Evolutionary conservation across 2,888 invertebrate species (phyloP), one percentile per base, ranked within the genome.

Genomic region (Pristionchus japonicus): DNA sequence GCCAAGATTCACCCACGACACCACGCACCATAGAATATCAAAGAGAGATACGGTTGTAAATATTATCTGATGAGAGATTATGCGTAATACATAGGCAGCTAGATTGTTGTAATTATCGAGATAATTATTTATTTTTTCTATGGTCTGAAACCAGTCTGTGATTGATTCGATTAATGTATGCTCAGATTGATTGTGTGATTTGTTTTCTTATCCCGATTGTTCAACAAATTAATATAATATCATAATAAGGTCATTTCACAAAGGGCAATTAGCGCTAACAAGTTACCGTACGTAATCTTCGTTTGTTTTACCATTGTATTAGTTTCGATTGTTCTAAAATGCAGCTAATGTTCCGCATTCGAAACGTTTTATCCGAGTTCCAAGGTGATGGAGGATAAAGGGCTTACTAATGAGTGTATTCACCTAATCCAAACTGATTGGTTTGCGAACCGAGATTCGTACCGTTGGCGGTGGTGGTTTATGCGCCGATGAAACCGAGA

Each of bases 221-320:
- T 47, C n/a, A 43, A 77, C 77, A 3, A 77, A 47, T 47, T 27
- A 74, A 64, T 31, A 64, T 40, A 57, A 57, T 27, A 77, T 47
- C 43, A 77, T 77, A 77, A 77, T 77, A 77, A 77, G 17, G 47
- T 77, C 77, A 77, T 77, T 43, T 77, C 77, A 27, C 77, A 77
- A 70, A 57, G 57, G 57, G 57, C 57, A 57, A 70, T 70, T 70
- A 37, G 15, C 2, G 31, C 13, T 70, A 70, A 40, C 20, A 17
- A 27, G 40, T 23, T 23, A 37, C 7, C 70, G 3, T 20, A 31
- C 31, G 31, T 37, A 17, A 70, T 70, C 70, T 13, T 37, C 31
- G 23, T 70, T 4, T 70, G 23, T 57, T n/a, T 57, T 57, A 57
- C 57, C 23, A 52, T 20, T 67, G 67, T 67, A 67, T 67, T 34